phyloP scores from a whole-genome alignment of 2,888 invertebrate genomes.

The Tipula vernalis region DNA sequence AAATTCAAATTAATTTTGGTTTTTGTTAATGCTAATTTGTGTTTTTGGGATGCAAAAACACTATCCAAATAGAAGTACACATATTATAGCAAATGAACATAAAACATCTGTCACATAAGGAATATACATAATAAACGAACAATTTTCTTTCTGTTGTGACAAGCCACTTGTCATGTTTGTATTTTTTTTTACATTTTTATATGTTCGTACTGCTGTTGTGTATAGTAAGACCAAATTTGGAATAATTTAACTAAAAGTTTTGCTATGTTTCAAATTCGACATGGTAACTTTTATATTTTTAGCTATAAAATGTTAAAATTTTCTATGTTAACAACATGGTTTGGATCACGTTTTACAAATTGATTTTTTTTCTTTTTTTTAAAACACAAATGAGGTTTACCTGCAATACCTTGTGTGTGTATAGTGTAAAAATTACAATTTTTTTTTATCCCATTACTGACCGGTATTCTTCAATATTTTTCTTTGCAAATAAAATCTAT shows the following conservation, averaged over 20 bases:
- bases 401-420: neutral
- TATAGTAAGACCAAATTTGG: neutral
- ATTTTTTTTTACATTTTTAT: neutral
- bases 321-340: neutral
- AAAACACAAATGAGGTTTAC: neutral
- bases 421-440: too few species aligned
- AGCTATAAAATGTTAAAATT: neutral
- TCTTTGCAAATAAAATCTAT: too few species aligned
- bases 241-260: neutral
- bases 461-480: too few species aligned
- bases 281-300: neutral
- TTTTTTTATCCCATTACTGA: too few species aligned
- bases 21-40: neutral
- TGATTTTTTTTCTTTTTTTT: neutral
- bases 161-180: neutral
- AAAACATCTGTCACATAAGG: neutral
- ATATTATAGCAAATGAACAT: neutral
- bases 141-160: neutral
- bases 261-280: neutral
- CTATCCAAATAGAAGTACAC: neutral
- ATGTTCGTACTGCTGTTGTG: neutral
- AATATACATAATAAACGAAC: neutral
- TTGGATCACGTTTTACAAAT: neutral
- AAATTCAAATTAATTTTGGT: neutral
- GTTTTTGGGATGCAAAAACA: neutral